Evolutionary conservation across 2,113 vertebrate species (phyloP).

Genomic region (Myodes glareolus): DNA sequence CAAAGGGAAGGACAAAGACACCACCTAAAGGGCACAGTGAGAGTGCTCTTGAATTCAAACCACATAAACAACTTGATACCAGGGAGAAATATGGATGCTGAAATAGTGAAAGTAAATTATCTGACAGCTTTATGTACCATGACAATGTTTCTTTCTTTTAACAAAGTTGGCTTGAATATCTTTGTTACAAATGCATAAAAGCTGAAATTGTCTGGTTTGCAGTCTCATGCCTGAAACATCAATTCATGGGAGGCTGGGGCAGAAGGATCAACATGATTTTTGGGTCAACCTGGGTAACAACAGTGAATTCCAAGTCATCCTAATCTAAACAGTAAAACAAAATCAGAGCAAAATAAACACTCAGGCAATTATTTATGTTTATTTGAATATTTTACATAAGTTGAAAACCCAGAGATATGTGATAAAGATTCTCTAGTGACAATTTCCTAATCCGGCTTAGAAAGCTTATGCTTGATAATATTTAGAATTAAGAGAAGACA

Average conservation of each 20-base stretch:
- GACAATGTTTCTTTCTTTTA: neutral
- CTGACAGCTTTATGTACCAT: slow-evolving; percentile 32
- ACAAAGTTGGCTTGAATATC: slow-evolving; percentile 31
- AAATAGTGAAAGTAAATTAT: slow-evolving; percentile 39
- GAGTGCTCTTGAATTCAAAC: slow-evolving; percentile 52
- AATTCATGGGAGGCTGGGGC: neutral
- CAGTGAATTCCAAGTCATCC: neutral
- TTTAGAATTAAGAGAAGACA: neutral
- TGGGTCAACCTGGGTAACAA: neutral
- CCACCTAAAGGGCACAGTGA: slow-evolving; percentile 36
- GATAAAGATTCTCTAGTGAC: neutral
- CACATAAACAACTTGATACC: slow-evolving; percentile 40
- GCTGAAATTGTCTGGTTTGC: neutral
- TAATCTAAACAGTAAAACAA: neutral
- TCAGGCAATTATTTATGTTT: neutral
- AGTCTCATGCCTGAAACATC: neutral
- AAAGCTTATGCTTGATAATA: neutral
- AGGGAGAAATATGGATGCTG: slow-evolving; percentile 37
- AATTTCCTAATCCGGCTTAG: neutral
- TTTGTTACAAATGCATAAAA: neutral
- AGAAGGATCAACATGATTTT: neutral
- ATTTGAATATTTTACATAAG: neutral
- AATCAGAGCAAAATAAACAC: neutral
- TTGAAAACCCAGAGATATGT: neutral
- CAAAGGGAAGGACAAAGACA: slow-evolving; percentile 48